Evolutionary conservation across 2,888 invertebrate species (phyloP), one percentile per base, ranked within the genome.

Genomic region (Ypsolopha sequella): DNA sequence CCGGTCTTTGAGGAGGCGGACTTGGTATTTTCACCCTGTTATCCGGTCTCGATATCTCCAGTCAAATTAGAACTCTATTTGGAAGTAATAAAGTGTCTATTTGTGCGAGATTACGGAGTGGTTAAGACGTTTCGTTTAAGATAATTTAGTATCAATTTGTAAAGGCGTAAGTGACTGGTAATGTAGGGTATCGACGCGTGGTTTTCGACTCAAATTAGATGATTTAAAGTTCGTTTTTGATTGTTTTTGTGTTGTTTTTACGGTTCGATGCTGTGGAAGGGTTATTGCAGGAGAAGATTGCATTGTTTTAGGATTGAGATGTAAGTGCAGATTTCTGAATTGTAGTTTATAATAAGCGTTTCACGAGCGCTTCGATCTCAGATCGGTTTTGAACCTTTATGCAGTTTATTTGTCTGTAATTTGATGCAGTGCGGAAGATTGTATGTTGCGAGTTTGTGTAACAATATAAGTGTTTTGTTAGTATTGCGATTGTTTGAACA

Each of bases 241-340:
- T 48, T 61, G 57, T 7, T 8, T 38, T 13, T 56, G 52, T 52
- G 43, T 13, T 43, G 13, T 43, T 13, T 43, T 24, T 24, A 24
- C 4, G 24, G 24, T 24, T 24, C 4, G 24, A 24, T 24, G 43
- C 8, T 43, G 47, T 11, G 36, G 36, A 14, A 51, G 54, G 58
- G 61, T 60, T 58, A 56, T 63, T 64, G 65, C 58, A 62, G 57
- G 36, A 36, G 47, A 56, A 62, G 77, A 78, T 78, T 73, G 68
- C 68, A 80, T 77, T 81, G 80, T 80, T 68, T 75, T 64, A 62
- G 67, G 73, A 80, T 81, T 77, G 74, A 80, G 80, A 80, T 80
- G 77, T 76, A 74, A 66, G 65, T 55, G 59, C 56, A 66, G 72
- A 73, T 74, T 72, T 62, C 57, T 52, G 48, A 11, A 54, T 61